A percentile compares a stretch with the other conserved stretches of the same genome.
phyloP scores from a whole-genome alignment of 2,797 vertebrate species.

The Ctenopoma kingsleyae region DNA sequence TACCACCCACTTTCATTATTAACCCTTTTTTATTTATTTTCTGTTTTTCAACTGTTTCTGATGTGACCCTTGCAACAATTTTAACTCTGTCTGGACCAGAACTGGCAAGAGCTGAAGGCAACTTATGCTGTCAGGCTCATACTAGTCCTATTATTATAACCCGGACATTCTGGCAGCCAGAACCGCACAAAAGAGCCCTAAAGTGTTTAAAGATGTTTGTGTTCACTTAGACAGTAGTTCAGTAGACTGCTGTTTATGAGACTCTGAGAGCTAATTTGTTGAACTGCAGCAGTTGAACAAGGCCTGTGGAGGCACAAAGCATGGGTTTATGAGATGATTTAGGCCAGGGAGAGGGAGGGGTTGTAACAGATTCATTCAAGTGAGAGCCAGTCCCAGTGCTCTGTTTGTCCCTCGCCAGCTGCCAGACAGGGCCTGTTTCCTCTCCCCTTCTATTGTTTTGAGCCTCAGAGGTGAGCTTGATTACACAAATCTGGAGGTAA shows the following conservation, averaged over 20 bases:
- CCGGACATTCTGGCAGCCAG: constrained; percentile 64
- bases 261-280: constrained; percentile 66
- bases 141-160: constrained; percentile 51
- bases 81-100: constrained; percentile 32
- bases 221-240: constrained; percentile 39
- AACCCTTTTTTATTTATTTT: background rate
- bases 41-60: constrained; percentile 7
- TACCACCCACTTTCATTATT: constrained; percentile 6
- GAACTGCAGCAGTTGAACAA: constrained; percentile 60
- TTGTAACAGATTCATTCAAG: constrained; percentile 61
- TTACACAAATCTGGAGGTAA: constrained; percentile 80
- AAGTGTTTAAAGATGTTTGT: constrained; percentile 80
- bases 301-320: constrained; percentile 64
- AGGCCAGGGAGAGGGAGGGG: constrained; percentile 49
- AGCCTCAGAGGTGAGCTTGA: constrained; percentile 79
- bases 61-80: constrained; percentile 10
- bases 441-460: constrained; percentile 70
- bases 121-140: constrained; percentile 24
- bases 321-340: constrained; percentile 74
- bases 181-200: constrained; percentile 60
- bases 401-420: constrained; percentile 74
- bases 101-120: constrained; percentile 25
- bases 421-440: constrained; percentile 68
- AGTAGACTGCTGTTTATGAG: constrained; percentile 72
- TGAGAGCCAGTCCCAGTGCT: constrained; percentile 57